Percentiles rank a stretch among this genome's conserved stretches.
phyloP scores from a whole-genome alignment of 92 coral and sea anemone genomes.

The Phenganax subtilis region DNA sequence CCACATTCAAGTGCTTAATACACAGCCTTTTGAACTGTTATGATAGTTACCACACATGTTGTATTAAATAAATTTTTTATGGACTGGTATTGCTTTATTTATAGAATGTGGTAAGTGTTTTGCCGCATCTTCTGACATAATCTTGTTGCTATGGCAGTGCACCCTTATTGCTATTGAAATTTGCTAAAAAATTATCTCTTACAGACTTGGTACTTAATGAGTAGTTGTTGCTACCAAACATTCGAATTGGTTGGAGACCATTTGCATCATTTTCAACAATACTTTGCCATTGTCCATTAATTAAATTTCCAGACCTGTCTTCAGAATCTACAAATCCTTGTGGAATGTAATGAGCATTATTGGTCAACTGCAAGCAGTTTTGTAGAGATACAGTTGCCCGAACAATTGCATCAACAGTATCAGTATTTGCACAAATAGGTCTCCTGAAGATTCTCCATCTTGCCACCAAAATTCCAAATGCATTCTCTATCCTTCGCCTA shows the following conservation, averaged over 20 bases:
- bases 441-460: constrained; percentile 30
- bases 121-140: too few relatives aligned
- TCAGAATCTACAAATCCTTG: constrained; percentile 32
- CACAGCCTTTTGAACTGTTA: too few relatives aligned
- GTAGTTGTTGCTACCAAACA: neutral
- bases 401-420: neutral
- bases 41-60: too few relatives aligned
- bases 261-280: constrained; percentile 4
- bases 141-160: neutral
- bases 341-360: neutral
- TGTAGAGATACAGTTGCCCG: neutral
- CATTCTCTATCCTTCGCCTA: constrained; percentile 34
- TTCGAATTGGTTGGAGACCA: neutral
- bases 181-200: neutral
- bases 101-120: too few relatives aligned
- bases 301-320: constrained; percentile 28
- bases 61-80: too few relatives aligned
- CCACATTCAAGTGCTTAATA: too few relatives aligned
- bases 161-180: neutral
- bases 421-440: neutral
- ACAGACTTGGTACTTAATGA: neutral
- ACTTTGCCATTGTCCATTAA: constrained; percentile 35
- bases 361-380: neutral
- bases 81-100: too few relatives aligned
- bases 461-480: constrained; percentile 35